Evolutionary conservation across 2,113 vertebrate species (phyloP).

Genomic region (Actenoides lindsayi): DNA sequence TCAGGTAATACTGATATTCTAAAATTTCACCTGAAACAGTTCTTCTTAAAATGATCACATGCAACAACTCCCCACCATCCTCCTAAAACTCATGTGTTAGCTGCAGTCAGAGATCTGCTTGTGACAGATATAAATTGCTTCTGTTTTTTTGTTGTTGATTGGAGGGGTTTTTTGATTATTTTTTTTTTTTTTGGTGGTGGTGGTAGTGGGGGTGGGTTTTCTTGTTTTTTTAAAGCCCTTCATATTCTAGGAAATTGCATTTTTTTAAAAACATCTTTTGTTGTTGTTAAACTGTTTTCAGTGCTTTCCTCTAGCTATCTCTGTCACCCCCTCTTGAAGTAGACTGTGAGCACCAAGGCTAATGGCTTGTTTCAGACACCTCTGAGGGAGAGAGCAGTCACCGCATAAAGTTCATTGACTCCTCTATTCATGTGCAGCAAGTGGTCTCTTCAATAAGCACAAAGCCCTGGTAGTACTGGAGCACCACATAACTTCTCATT

Average conservation of each 20-base stretch:
- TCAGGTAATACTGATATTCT: background rate
- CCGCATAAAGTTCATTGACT: background rate
- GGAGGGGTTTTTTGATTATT: no score
- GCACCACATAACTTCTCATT: background rate
- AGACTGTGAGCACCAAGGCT: background rate
- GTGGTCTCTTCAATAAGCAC: background rate
- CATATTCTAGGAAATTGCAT: background rate
- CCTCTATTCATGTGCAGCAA: background rate
- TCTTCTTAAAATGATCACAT: background rate
- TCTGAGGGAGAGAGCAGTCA: background rate
- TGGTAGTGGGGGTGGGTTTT: no score
- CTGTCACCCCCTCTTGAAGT: background rate
- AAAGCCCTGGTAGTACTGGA: background rate
- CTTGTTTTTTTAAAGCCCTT: background rate
- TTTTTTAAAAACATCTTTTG: background rate
- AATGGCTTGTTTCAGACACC: background rate
- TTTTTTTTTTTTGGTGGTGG: no score
- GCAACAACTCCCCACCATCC: background rate
- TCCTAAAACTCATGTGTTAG: background rate
- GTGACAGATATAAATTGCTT: background rate
- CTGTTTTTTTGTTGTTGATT: background rate
- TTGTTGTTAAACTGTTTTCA: background rate
- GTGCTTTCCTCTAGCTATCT: background rate
- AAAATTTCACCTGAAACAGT: background rate
- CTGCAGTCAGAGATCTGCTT: background rate